Evolutionary conservation across 2,888 invertebrate genomes (phyloP).

Genomic region (Andrena hattorfiana): DNA sequence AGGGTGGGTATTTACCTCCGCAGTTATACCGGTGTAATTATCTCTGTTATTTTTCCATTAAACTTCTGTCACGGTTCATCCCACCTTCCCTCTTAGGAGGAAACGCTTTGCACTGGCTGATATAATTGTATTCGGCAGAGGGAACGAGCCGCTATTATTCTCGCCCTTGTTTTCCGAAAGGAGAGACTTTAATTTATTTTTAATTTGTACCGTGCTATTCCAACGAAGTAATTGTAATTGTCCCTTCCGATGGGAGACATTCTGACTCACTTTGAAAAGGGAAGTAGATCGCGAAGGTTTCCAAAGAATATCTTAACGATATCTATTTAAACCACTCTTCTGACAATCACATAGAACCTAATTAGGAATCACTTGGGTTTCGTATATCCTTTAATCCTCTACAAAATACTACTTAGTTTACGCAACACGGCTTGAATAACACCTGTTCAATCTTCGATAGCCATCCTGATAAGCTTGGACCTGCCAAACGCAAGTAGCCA

Average conservation of each 20-base stretch:
- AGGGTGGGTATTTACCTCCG: constrained; percentile 58
- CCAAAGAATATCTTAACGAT: background rate
- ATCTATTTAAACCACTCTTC: too few species aligned
- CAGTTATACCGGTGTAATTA: constrained; percentile 72
- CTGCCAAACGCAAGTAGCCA: background rate
- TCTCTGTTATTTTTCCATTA: constrained; percentile 80
- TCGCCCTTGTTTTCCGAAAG: constrained; percentile 31
- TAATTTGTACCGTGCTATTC: constrained; percentile 79
- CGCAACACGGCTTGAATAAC: too few species aligned
- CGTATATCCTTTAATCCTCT: too few species aligned
- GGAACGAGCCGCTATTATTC: constrained; percentile 34
- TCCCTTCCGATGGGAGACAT: constrained; percentile 20
- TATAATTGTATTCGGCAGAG: constrained; percentile 51
- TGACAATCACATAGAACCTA: too few species aligned
- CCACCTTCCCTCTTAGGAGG: constrained; percentile 49
- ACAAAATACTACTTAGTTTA: too few species aligned
- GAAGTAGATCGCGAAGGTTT: background rate
- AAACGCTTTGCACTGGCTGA: constrained; percentile 54
- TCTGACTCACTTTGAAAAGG: background rate
- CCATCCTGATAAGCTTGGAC: background rate
- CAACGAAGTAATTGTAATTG: constrained; percentile 79
- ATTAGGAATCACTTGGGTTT: too few species aligned
- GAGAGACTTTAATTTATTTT: constrained; percentile 68
- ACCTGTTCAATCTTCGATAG: too few species aligned
- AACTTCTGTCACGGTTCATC: constrained; percentile 73